Evolutionary conservation across 2,888 invertebrate genomes (phyloP), one percentile per base, ranked within the genome.

Genomic region (Gymnoscelis rufifasciata): DNA sequence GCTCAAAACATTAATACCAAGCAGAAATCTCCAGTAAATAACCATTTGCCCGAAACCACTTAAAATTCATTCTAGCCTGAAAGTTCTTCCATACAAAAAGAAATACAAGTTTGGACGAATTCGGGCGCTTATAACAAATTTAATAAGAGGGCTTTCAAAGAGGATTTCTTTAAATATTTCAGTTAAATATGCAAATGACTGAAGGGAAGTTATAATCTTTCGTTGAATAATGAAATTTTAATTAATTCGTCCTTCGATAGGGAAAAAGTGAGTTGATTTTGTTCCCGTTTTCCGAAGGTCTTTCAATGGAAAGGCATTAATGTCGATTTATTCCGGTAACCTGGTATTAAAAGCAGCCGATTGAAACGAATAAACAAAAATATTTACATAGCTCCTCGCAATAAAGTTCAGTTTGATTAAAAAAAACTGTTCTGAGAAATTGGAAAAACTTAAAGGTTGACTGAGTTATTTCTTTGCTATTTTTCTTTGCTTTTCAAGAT

Each of bases 131-230:
- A 70, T 74, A 77, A 73, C 73, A 77, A 78, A 78, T 78, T 78
- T 77, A 78, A 78, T 78, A 77, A 78, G 69, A 73, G 66, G 62
- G 57, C 66, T 71, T 68, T 71, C 65, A 71, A 62, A 72, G 68
- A 66, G 65, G 74, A 74, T 75, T 75, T 74, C 71, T 77, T 75
- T 74, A 74, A 74, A 78, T 77, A 77, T 74, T 75, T 74, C 70
- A 70, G 72, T 68, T 68, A 68, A 75, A 78, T 78, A 79, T 78
- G 77, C 78, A 79, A 79, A 79, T 78, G 71, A 71, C 73, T 69
- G 64, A 70, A 72, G 68, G 69, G 67, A 78, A 78, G 77, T 77
- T 78, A 77, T 76, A 78, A 78, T 77, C 75, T 78, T 75, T 67
- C 64, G 66, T 68, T 70, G 73, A 78, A 77, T 77, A 76, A 79